Base-by-base conservation (phyloP, 1,140 invertebrate species). In the Zaprionus tsacasi region DNA sequence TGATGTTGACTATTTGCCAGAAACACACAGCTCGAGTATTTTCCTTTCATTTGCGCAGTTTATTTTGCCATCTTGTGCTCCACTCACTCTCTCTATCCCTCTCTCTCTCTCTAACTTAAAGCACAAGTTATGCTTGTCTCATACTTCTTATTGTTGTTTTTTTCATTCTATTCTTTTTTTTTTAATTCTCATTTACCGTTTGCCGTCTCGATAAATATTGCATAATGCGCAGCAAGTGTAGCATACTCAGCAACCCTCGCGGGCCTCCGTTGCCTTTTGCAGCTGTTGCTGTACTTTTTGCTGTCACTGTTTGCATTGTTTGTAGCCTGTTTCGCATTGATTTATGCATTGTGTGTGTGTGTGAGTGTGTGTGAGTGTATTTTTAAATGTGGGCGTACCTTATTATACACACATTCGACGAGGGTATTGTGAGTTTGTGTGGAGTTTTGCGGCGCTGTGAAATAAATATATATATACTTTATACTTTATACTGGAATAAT, bases 331-430 rank as follows among this genome's bases (percentile, higher is more conserved):
- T 89, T 70, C 57, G 64, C 82, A 78, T 82, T 87, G 83, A 87
- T 87, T 87, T 87, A 87, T 87, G 83, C 80, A 77, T 71, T 48
- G 82, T 80, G 76, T 55, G 30, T 55, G 21, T 21, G 21, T 21
- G 21, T 21, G 21, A 1, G 21, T 21, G 21, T 21, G 21, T 2
- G 21, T 21, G 21, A 1, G 21, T 21, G 30, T 63, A 21, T 71
- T 81, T 81, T 81, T 55, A 79, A 82, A 73, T 69, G 83, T 87
- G 74, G 83, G 83, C 74, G 80, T 78, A 25, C 8, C 45, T 50
- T 50, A 25, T 50, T 50, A 25, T 50, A 17, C 45, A 45, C 40
- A 45, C 40, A 45, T n/a, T 45, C 6, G n/a, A 8, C 15, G 40
- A 3, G n/a, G n/a, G n/a, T 15, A 15, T 45, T 8, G n/a, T 7